Evolutionary conservation across 2,113 vertebrate genomes (phyloP), one percentile per base, ranked within the genome.

Genomic region (Chaetodon auriga): DNA sequence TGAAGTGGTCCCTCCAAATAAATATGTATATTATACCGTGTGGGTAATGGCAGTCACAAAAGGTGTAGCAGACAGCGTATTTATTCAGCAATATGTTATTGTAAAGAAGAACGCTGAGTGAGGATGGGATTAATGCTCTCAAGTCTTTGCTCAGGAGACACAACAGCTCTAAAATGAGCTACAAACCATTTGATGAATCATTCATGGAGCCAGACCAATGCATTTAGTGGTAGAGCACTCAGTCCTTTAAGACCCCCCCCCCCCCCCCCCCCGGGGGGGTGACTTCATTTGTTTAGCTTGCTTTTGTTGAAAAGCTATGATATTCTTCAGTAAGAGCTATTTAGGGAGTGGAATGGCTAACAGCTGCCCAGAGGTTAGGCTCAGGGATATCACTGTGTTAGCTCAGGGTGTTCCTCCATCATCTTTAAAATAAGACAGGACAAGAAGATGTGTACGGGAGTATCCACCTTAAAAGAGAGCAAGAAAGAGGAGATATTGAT

Each of bases 401-500:
- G 79, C 54, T 77, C 73, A 30, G 80, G 61, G 71, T 88, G 85
- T 86, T 90, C 85, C 83, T 90, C 84, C 53, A 87, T 92, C 89
- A 88, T 87, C 86, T 87, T 83, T 85, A 91, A 87, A 90, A 82
- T 90, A 63, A 88, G 87, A 92, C 83, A 49, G 78, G 80, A 74
- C 81, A 73, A 46, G 82, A 79, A 77, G 80, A 90, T 64, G 77
- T 89, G 89, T 73, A 80, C 61, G 87, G 80, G 65, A 85, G 84
- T 74, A 85, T 85, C 88, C 82, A 77, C 83, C 85, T 88, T 86
- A 88, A 89, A 84, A 88, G 78, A 89, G 85, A 85, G 76, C 77
- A 84, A 84, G 83, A 78, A 76, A 79, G 82, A 49, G 75, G 81
- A 80, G 86, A 60, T 93, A 95, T 94, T 95, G 94, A 95, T 95